phyloP scores from a whole-genome alignment of 2,797 vertebrate species.

The Tiaroga cobitis region DNA sequence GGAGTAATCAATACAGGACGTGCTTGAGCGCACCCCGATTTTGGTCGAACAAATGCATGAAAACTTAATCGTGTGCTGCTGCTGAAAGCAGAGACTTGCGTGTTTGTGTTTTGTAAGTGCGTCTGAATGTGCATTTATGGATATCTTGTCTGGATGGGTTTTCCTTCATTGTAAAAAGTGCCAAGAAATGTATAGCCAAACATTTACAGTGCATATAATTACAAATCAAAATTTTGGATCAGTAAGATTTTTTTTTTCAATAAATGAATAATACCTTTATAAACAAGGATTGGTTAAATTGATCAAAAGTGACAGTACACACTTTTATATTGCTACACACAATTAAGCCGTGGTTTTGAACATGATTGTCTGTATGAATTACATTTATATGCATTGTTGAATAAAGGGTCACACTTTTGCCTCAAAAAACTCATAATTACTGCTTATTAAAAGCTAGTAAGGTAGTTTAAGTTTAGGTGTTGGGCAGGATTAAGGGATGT shows the following conservation, averaged over 20 bases:
- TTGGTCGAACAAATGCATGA: constrained; percentile 97
- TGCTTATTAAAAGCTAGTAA: too few species aligned
- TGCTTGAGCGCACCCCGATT: constrained; percentile 98
- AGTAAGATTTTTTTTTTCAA: background rate
- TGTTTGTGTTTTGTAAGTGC: constrained; percentile 2
- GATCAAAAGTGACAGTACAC: background rate
- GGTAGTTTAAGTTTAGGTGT: too few species aligned
- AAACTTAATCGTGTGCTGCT: constrained; percentile 93
- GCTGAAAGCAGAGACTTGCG: constrained; percentile 79
- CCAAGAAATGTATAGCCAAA: background rate
- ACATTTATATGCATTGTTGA: background rate
- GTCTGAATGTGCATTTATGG: constrained; percentile 60
- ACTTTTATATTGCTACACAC: background rate
- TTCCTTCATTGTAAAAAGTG: background rate
- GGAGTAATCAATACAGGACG: constrained; percentile 99
- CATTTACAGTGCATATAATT: too few species aligned
- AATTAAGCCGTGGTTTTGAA: background rate
- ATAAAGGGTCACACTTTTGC: background rate
- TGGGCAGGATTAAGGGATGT: background rate
- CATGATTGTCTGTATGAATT: background rate
- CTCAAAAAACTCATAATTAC: too few species aligned
- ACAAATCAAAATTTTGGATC: too few species aligned
- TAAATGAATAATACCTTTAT: background rate
- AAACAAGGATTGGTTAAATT: background rate
- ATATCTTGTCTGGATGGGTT: constrained; percentile 71